Percentiles rank a stretch among this genome's conserved stretches.
Evolutionary conservation across 2,797 vertebrate genomes (phyloP).

Genomic region (Echiichthys vipera): DNA sequence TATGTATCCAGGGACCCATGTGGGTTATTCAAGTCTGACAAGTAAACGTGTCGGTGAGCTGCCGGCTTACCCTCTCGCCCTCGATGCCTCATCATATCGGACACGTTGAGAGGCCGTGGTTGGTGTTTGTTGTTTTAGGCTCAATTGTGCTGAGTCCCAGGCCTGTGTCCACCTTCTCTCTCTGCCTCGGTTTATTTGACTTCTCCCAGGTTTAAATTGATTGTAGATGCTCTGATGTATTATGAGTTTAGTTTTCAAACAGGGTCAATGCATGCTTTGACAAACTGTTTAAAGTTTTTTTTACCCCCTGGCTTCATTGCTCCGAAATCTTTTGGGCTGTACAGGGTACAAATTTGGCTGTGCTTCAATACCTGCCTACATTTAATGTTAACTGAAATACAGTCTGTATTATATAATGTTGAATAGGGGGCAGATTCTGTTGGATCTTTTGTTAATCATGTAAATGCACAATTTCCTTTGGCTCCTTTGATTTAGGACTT

Average conservation of each 20-base stretch:
- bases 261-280: slow-evolving; percentile 26
- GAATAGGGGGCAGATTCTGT: background rate
- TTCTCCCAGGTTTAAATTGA: slow-evolving; percentile 65
- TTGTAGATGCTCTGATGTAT: slow-evolving; percentile 61
- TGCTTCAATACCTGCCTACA: background rate
- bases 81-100: slow-evolving; percentile 24
- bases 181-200: slow-evolving; percentile 71
- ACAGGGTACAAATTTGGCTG: background rate
- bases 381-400: slow-evolving; percentile 11
- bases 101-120: slow-evolving; percentile 36
- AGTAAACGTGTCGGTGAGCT: slow-evolving; percentile 40
- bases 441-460: slow-evolving; percentile 45
- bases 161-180: slow-evolving; percentile 38
- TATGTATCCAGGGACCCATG: slow-evolving; percentile 7
- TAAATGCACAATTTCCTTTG: slow-evolving; percentile 36
- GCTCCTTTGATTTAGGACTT: slow-evolving; percentile 45
- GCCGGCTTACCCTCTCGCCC: background rate
- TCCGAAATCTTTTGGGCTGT: slow-evolving; percentile 10
- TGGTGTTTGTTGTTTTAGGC: slow-evolving; percentile 71
- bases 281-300: slow-evolving; percentile 32
- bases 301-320: background rate
- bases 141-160: slow-evolving; percentile 46
- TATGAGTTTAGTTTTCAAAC: slow-evolving; percentile 65
- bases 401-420: slow-evolving; percentile 18
- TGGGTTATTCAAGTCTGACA: slow-evolving; percentile 16